Base-by-base conservation (phyloP, 2,888 invertebrate species). In the Zele albiditarsus region DNA sequence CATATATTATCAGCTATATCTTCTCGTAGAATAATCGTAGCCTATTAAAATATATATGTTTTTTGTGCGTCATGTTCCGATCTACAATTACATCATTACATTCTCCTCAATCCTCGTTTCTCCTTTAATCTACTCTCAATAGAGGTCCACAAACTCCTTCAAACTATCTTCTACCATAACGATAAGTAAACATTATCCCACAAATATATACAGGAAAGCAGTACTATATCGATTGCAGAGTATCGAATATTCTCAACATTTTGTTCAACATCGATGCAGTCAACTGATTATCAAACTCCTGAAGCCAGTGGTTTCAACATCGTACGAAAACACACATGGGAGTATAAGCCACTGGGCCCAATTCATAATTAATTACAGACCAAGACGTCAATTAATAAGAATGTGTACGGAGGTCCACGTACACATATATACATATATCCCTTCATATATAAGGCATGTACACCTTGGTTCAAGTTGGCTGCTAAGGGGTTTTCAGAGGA, bases 301-400 rank as follows among this genome's bases (percentile, higher is more conserved):
- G 4, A 27, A 28, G 16, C 5, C 20, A 31, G 23, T 23, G 38
- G 14, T 10, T 23, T 38, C 42, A 1, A 46, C 46, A 75, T 74
- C 53, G 58, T 71, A 27, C 42, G 5, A 83, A 83, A 82, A 82
- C 75, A 81, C 81, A 82, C 81, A 81, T 78, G 80, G 80, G 83
- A 84, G 84, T 85, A 68, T 33, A 84, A 85, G 83, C 84, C 77
- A 73, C 75, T 75, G 75, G 71, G 76, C 83, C 81, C 74, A 82
- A 83, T 87, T 84, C 86, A 87, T 87, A 86, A 87, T 88, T 80
- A 80, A 86, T 4, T 23, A 27, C 27, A 81, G 79, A 76, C 82
- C 81, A 81, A 84, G 83, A 87, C 85, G 84, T 88, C 87, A 88
- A 88, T 88, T 88, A 88, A 88, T 88, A 88, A 88, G 87, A 88